Base-by-base conservation (phyloP, 1,140 invertebrate species). In the Anthonomus grandis region DNA sequence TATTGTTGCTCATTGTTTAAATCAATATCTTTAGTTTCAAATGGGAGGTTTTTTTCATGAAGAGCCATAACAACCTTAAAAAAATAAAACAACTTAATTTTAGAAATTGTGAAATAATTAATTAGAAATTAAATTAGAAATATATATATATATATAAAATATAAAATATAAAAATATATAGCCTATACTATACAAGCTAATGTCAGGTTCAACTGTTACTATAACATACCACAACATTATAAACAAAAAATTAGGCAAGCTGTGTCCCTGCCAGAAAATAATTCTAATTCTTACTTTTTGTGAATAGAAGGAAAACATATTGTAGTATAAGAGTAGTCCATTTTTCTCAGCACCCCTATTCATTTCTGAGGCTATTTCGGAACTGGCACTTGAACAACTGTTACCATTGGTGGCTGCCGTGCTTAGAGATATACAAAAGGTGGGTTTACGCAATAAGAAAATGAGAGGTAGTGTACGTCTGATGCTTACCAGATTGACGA, bases 1-100 rank as follows among this genome's bases (percentile, higher is more conserved):
- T 86, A 89, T 67, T 90, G 86, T n/a, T n/a, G n/a, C 70, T 87
- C 85, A 10, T 81, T 82, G 71, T 83, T 83, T 27, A 89, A 76
- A 65, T 89, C 81, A 34, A 90, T 76, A 2, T 81, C 63, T 27
- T 82, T 71, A 10, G 80, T 76, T 60, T 83, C 80, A 66, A 85
- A 89, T 36, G 79, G 77, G 9, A 90, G 71, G 63, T 85, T 83
- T 73, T 89, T 89, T 72, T 90, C 86, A 67, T 86, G 77, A 1
- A 90, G 71, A 38, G 86, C 81, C 78, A 90, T 81, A 5, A 89
- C 72, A 18, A 89, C 86, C 87, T 90, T 66, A 4, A 70, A 72
- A 25, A 17, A 13, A 41, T 13, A 31, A n/a, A 8, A n/a, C n/a
- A n/a, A n/a, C n/a, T n/a, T n/a, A n/a, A n/a, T n/a, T n/a, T n/a